phyloP scores from a whole-genome alignment of 2,888 invertebrate genomes.

The Entomobrya proxima region DNA sequence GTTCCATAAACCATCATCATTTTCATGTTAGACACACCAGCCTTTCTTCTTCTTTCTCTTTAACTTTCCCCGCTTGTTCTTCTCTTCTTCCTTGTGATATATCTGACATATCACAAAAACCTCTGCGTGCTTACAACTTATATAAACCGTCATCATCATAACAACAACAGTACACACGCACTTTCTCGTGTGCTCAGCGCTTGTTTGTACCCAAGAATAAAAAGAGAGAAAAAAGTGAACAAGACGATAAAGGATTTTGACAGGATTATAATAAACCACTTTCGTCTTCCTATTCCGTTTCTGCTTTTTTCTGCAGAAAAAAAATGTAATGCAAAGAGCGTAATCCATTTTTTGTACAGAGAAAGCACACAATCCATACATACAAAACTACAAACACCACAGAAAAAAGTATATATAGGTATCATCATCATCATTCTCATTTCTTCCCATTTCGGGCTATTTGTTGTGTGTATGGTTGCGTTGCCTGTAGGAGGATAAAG shows the following conservation, averaged over 20 bases:
- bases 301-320: background rate
- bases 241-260: conserved; percentile 57
- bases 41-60: background rate
- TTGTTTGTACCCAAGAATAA: background rate
- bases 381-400: background rate
- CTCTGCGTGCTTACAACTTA: background rate
- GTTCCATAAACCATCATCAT: conserved; percentile 39
- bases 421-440: background rate
- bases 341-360: conserved; percentile 2
- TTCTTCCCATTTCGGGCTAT: too few species aligned
- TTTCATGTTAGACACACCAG: background rate
- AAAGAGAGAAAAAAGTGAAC: background rate
- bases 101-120: background rate
- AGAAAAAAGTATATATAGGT: conserved; percentile 2
- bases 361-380: too few species aligned
- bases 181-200: too few species aligned
- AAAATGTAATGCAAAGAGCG: background rate
- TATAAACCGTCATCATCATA: too few species aligned
- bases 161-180: background rate
- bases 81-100: background rate
- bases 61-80: background rate
- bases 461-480: too few species aligned
- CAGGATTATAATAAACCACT: conserved; percentile 59
- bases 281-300: too few species aligned
- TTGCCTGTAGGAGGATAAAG: background rate